Evolutionary conservation across 2,113 vertebrate genomes (phyloP).

Genomic region (Apistogramma diplotaenia): DNA sequence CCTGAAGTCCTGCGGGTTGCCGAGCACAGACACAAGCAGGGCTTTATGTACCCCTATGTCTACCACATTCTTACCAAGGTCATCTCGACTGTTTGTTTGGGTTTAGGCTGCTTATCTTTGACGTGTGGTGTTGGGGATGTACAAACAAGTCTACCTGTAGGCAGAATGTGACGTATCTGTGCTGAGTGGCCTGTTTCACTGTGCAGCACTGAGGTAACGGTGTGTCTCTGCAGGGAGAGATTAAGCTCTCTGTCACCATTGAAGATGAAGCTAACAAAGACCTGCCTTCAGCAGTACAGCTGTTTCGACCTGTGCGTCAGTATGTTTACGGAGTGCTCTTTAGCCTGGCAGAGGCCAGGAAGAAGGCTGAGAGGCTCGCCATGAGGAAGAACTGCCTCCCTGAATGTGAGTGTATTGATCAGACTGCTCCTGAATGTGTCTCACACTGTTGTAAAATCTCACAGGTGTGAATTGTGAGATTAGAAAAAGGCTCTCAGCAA

Average conservation of each 20-base stretch:
- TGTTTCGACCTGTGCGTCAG: conserved; percentile 93
- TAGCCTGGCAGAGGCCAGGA: conserved; percentile 93
- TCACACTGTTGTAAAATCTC: background rate
- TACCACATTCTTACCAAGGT: conserved; percentile 94
- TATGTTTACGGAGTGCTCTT: conserved; percentile 97
- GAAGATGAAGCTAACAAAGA: conserved; percentile 98
- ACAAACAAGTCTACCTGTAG: background rate
- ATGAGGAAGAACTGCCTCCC: conserved; percentile 91
- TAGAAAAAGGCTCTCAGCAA: background rate
- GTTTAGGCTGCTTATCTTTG: background rate
- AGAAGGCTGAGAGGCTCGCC: conserved; percentile 91
- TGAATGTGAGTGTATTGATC: conserved; percentile 73
- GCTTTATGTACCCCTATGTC: conserved; percentile 96
- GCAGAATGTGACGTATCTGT: background rate
- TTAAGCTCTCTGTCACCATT: conserved; percentile 94
- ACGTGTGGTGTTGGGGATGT: background rate
- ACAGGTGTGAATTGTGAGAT: background rate
- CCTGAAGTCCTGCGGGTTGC: conserved; percentile 94
- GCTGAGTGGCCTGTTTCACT: background rate
- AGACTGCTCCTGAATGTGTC: background rate
- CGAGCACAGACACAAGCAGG: conserved; percentile 94
- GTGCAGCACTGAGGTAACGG: background rate
- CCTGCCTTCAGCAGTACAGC: conserved; percentile 91
- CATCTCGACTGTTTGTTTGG: background rate
- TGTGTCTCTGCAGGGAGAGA: conserved; percentile 84